Evolutionary conservation across 35 echinoderm and acorn worm genomes (phyloP).

Genomic region (Apostichopus parvimensis): DNA sequence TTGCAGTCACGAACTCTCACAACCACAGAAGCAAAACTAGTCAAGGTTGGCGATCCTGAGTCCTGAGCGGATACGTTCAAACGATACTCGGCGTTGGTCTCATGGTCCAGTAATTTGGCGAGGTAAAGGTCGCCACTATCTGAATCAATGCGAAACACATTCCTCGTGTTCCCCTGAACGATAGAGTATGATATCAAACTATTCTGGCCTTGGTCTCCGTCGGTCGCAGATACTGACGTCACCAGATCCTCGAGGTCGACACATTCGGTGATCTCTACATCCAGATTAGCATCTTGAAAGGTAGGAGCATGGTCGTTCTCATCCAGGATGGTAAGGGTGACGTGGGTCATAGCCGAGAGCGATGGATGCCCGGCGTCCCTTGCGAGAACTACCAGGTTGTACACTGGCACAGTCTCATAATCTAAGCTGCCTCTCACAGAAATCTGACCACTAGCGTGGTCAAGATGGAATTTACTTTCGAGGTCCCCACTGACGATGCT

Average conservation of each 20-base stretch:
- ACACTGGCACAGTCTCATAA: slow-evolving; percentile 62
- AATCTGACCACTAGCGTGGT: slow-evolving; percentile 79
- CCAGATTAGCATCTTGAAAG: slow-evolving; percentile 43
- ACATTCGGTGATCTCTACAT: slow-evolving; percentile 86
- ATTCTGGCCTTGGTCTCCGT: slow-evolving; percentile 82
- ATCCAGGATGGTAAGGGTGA: slow-evolving; percentile 82
- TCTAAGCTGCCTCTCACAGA: slow-evolving; percentile 65
- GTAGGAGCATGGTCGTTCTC: slow-evolving; percentile 90
- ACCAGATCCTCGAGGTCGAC: slow-evolving; percentile 77
- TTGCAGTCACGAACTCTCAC: slow-evolving; percentile 88
- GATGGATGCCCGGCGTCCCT: slow-evolving; percentile 73
- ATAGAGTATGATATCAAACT: slow-evolving; percentile 79
- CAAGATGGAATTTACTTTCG: slow-evolving; percentile 73
- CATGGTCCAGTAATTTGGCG: slow-evolving; percentile 84
- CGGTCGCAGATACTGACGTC: slow-evolving; percentile 70
- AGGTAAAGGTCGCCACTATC: slow-evolving; percentile 73
- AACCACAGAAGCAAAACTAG: slow-evolving; percentile 40
- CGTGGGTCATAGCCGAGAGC: slow-evolving; percentile 43
- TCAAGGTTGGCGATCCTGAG: slow-evolving; percentile 60
- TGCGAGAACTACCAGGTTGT: slow-evolving; percentile 72
- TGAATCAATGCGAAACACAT: slow-evolving; percentile 73
- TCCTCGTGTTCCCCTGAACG: slow-evolving; percentile 66
- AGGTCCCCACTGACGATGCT: slow-evolving; percentile 80
- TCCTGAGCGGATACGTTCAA: slow-evolving; percentile 89
- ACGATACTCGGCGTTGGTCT: slow-evolving; percentile 70